phyloP scores from a whole-genome alignment of 92 coral and sea anemone genomes.

The Epizoanthus rinbou region DNA sequence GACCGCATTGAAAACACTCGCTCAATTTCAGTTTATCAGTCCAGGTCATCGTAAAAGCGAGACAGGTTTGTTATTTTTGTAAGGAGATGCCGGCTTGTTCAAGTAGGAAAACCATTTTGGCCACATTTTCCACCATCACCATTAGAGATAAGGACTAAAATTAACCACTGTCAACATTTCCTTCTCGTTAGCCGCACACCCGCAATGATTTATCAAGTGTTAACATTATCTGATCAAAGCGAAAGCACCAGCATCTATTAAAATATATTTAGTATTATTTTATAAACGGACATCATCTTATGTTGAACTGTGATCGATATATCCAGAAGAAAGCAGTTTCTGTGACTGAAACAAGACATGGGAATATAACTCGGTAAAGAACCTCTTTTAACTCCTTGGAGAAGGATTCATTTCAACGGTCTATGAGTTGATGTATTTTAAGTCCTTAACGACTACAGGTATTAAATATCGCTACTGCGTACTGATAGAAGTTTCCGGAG shows the following conservation, averaged over 20 bases:
- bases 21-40: conserved; percentile 4
- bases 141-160: conserved; percentile 29
- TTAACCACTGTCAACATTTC: conserved; percentile 39
- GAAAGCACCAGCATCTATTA: not conserved
- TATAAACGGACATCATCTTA: not conserved
- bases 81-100: conserved; percentile 10
- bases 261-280: not conserved
- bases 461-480: too few species aligned
- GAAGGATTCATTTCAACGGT: too few species aligned
- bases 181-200: conserved; percentile 20
- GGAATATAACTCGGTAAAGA: too few species aligned
- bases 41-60: conserved; percentile 19
- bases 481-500: too few species aligned
- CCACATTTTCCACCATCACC: conserved; percentile 34
- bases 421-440: too few species aligned
- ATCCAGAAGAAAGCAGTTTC: too few species aligned
- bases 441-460: too few species aligned
- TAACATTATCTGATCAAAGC: not conserved
- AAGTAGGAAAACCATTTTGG: conserved; percentile 18
- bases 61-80: conserved; percentile 38
- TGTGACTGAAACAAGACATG: too few species aligned
- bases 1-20: not conserved
- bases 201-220: not conserved
- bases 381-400: too few species aligned
- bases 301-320: not conserved